phyloP scores from a whole-genome alignment of 2,888 invertebrate species.

The Odontothrips loti region DNA sequence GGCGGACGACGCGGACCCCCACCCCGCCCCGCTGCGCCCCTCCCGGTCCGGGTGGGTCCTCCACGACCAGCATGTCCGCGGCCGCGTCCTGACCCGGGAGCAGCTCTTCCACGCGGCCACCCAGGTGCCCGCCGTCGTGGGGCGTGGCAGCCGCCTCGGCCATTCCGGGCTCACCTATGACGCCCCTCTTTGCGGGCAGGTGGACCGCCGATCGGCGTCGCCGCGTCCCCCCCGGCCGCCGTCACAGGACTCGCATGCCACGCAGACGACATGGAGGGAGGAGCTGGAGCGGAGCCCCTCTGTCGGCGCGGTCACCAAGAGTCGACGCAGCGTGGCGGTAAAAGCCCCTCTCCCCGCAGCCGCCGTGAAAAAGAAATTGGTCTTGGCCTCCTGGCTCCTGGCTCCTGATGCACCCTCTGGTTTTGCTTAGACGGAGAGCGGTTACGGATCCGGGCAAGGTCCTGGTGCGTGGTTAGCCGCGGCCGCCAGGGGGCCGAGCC shows the following conservation, averaged over 20 bases:
- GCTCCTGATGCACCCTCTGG: neutral
- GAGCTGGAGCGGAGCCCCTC: neutral
- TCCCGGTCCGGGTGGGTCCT: neutral
- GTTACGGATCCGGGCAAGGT: neutral
- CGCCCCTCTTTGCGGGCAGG: no score
- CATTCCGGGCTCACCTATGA: neutral
- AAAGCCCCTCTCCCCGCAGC: neutral
- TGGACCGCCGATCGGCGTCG: neutral
- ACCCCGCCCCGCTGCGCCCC: neutral
- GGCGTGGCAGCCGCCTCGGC: neutral
- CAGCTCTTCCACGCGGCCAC: neutral
- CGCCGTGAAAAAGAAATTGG: no score
- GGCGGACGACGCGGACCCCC: neutral
- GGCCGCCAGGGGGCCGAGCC: neutral
- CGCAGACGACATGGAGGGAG: neutral
- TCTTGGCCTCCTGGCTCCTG: neutral
- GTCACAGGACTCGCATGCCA: neutral
- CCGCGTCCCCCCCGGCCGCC: neutral
- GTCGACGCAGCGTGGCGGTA: slow-evolving; percentile 3
- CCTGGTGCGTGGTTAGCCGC: neutral
- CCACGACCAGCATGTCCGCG: neutral
- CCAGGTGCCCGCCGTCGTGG: neutral
- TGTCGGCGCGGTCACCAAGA: neutral
- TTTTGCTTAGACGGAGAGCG: neutral
- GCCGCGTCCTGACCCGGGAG: neutral